Evolutionary conservation across 2,888 invertebrate species (phyloP).

Genomic region (Pollenia griseotomentosa): DNA sequence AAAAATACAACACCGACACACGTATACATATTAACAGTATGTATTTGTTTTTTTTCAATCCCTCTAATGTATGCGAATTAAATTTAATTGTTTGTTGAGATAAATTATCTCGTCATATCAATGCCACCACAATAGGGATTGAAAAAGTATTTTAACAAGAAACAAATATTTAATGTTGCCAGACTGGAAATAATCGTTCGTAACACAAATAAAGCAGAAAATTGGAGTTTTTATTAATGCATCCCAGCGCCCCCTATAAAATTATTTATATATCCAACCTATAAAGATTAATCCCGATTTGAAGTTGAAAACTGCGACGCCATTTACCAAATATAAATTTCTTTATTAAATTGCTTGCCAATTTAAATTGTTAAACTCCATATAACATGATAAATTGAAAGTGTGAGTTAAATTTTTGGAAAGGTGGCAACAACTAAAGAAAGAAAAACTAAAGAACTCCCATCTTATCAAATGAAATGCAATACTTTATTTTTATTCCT

Average conservation of each 20-base stretch:
- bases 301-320: too few species aligned
- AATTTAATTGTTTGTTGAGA: conserved; percentile 73
- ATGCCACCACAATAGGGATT: conserved; percentile 36
- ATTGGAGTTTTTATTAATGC: too few species aligned
- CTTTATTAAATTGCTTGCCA: too few species aligned
- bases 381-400: background rate
- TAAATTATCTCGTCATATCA: conserved; percentile 74
- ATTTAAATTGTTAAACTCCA: too few species aligned
- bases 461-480: conserved; percentile 67
- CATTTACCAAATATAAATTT: too few species aligned
- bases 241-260: too few species aligned
- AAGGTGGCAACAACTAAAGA: conserved; percentile 24
- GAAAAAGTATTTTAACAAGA: background rate
- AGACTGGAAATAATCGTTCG: background rate
- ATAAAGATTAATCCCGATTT: too few species aligned
- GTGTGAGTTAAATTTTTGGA: background rate
- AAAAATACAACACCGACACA: conserved; percentile 51
- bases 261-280: too few species aligned
- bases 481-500: conserved; percentile 69
- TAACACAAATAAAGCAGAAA: background rate
- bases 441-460: conserved; percentile 44
- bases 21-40: background rate
- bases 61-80: conserved; percentile 61
- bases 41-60: conserved; percentile 31
- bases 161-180: background rate